phyloP scores from a whole-genome alignment of 2,888 invertebrate genomes.

The Bedellia somnulentella region DNA sequence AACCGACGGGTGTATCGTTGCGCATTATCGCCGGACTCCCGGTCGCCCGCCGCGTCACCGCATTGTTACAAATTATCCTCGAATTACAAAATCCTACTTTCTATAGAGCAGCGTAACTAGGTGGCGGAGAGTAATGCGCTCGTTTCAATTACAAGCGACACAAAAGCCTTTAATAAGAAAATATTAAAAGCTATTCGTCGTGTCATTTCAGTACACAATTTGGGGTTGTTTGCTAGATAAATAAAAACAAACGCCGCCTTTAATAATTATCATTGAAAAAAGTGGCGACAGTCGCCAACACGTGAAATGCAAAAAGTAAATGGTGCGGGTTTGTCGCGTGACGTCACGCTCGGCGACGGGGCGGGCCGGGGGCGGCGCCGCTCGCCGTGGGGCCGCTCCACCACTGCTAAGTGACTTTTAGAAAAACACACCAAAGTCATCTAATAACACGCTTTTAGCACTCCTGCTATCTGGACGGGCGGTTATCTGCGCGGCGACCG shows the following conservation, averaged over 20 bases:
- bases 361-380: conserved; percentile 51
- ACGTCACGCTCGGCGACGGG: conserved; percentile 51
- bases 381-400: too few species aligned
- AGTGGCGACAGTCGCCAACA: conserved; percentile 51
- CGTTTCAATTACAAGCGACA: conserved; percentile 7
- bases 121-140: conserved; percentile 25
- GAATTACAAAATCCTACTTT: conserved; percentile 46
- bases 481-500: conserved; percentile 30
- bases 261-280: conserved; percentile 47
- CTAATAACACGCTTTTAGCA: conserved; percentile 51
- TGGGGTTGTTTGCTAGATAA: conserved; percentile 28
- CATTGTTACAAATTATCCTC: conserved; percentile 50
- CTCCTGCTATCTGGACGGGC: conserved; percentile 28
- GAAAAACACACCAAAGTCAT: conserved; percentile 31
- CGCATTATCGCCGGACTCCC: conserved; percentile 39
- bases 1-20: conserved; percentile 44
- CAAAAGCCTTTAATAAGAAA: conserved; percentile 13
- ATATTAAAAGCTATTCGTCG: too few species aligned
- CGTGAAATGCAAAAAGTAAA: conserved; percentile 45
- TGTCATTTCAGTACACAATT: conserved; percentile 24
- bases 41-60: conserved; percentile 24
- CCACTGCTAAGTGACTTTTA: conserved; percentile 22
- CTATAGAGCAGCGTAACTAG: conserved; percentile 47
- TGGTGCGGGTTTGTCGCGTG: conserved; percentile 35
- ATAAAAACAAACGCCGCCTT: conserved; percentile 34